phyloP scores from a whole-genome alignment of 2,113 vertebrate species.

The Cepphus grylle region DNA sequence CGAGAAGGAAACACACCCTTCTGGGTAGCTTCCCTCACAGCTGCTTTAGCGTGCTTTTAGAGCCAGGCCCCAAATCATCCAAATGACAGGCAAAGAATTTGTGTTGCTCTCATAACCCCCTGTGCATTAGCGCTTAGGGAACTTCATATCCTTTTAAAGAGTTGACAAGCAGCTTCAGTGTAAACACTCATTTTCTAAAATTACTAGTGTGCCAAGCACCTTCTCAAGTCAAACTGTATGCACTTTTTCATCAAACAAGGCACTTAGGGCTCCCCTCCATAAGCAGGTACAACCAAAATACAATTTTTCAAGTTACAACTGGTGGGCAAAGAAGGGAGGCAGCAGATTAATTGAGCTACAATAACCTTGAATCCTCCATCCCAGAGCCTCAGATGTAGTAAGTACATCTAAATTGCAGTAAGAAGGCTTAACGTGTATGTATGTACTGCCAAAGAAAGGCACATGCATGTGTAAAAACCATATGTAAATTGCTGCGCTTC shows the following conservation, averaged over 20 bases:
- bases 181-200: neutral
- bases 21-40: neutral
- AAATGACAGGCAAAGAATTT: neutral
- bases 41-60: neutral
- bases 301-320: neutral
- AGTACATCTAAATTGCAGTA: neutral
- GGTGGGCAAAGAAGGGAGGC: neutral
- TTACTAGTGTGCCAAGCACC: neutral
- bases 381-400: neutral
- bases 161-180: neutral
- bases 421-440: neutral
- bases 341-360: neutral
- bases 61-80: neutral
- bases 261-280: neutral
- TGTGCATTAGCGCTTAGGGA: neutral
- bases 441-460: neutral
- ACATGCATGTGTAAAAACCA: neutral
- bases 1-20: slow-evolving; percentile 5
- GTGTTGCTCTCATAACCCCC: neutral
- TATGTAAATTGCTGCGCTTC: neutral
- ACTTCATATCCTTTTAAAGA: neutral
- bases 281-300: neutral
- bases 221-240: neutral
- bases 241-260: neutral
- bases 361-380: neutral